Evolutionary conservation across 2,888 invertebrate genomes (phyloP), one percentile per base, ranked within the genome.

Genomic region (Gymnoscelis rufifasciata): DNA sequence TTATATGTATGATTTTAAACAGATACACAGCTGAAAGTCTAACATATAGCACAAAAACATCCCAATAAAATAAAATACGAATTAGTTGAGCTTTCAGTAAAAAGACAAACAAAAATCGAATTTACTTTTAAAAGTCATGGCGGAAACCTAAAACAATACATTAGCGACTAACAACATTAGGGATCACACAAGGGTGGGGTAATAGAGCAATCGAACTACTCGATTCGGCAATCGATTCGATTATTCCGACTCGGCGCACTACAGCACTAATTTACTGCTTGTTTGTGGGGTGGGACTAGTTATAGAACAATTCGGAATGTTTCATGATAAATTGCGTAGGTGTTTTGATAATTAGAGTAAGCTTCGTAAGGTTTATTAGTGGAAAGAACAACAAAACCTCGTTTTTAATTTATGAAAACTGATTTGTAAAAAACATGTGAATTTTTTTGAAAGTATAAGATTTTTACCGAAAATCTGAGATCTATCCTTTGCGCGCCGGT

Each of bases 161-260:
- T 68, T 75, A 68, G 60, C 54, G 42, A 36, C 61, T 74, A 78
- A 77, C 63, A 57, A 60, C 50, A 64, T 75, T 74, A 72, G 56
- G 65, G 69, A 67, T 68, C 47, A 31, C 68, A 68, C 71, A 68
- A 69, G 79, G 78, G 83, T 72, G 74, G 62, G 73, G 75, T 81
- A 81, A 82, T 81, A 80, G 74, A 78, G 71, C 74, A 70, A 74
- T 74, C 72, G 66, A 69, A 66, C 69, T 70, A 67, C 68, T 75
- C 74, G 71, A 70, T 67, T 60, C 62, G 52, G 57, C 59, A 60
- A 73, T 72, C 73, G 71, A 82, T 81, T 74, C 71, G 71, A 76
- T 82, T 79, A 78, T 76, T 71, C 73, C 78, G 71, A 70, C 64
- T 75, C 69, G 57, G 47, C 53, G 69, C 59, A 67, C 60, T 60